Evolutionary conservation across 2,888 invertebrate genomes (phyloP).

Genomic region (Microctonus aethiopoides): DNA sequence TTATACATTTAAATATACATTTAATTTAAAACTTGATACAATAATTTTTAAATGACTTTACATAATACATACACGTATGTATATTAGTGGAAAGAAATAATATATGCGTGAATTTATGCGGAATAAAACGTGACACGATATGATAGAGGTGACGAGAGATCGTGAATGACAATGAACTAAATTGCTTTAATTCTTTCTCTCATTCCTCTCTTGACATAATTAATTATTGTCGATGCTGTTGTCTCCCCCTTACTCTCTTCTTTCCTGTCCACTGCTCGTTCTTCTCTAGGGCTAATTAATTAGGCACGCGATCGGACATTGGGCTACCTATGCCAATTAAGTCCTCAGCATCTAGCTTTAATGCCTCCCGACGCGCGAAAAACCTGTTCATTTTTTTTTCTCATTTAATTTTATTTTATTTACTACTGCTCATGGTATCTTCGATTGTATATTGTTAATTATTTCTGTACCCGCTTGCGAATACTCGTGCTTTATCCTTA

Average conservation of each 20-base stretch:
- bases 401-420: slow-evolving; percentile 3
- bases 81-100: background rate
- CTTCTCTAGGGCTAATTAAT: slow-evolving; percentile 58
- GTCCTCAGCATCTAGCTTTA: slow-evolving; percentile 53
- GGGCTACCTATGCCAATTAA: slow-evolving; percentile 58
- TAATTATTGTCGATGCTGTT: slow-evolving; percentile 53
- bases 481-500: slow-evolving; percentile 12
- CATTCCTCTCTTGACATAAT: slow-evolving; percentile 44
- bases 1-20: background rate
- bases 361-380: slow-evolving; percentile 45
- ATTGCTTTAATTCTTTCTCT: slow-evolving; percentile 36
- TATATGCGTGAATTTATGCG: background rate
- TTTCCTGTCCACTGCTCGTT: background rate
- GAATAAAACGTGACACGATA: background rate
- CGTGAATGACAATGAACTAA: slow-evolving; percentile 40
- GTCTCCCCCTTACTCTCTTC: background rate
- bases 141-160: slow-evolving; percentile 39
- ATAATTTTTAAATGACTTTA: background rate
- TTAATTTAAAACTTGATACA: background rate
- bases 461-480: slow-evolving; percentile 26
- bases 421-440: background rate
- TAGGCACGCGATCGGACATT: slow-evolving; percentile 56
- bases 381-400: slow-evolving; percentile 48
- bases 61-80: background rate
- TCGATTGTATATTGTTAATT: background rate